A percentile compares a stretch with the other conserved stretches of the same genome.
Evolutionary conservation across 2,113 vertebrate genomes (phyloP).

Genomic region (Serilophus lunatus): DNA sequence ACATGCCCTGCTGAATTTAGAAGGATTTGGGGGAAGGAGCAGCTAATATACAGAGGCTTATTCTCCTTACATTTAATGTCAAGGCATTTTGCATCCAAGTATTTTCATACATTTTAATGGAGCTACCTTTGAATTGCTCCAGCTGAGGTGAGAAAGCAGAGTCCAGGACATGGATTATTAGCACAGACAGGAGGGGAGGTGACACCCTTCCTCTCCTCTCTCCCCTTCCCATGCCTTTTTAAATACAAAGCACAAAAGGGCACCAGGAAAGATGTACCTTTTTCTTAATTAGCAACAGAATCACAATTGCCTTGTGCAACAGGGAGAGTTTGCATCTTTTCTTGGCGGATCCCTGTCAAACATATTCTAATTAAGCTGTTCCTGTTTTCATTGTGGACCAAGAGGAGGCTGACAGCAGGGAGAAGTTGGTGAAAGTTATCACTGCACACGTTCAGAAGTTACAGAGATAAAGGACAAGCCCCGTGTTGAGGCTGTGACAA

Average conservation of each 20-base stretch:
- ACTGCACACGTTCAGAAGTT: neutral
- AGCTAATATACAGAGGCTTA: neutral
- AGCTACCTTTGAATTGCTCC: neutral
- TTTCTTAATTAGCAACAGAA: neutral
- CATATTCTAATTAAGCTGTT: constrained; percentile 45
- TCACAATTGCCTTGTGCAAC: neutral
- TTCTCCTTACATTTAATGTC: neutral
- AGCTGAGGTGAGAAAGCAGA: neutral
- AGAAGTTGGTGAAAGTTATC: constrained; percentile 45
- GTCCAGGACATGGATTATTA: neutral
- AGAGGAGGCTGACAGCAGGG: neutral
- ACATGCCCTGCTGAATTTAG: neutral
- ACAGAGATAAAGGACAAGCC: constrained; percentile 39
- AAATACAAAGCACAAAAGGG: neutral
- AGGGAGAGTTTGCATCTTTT: neutral
- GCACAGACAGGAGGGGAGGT: neutral
- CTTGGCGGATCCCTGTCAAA: neutral
- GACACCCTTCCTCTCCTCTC: neutral
- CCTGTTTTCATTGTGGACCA: neutral
- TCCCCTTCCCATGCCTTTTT: neutral
- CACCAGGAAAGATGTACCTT: neutral
- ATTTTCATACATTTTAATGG: constrained; percentile 34
- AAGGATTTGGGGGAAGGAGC: neutral
- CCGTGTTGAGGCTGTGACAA: constrained; percentile 9
- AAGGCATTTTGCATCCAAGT: constrained; percentile 10